Evolutionary conservation across 2,113 vertebrate genomes (phyloP), one percentile per base, ranked within the genome.

Genomic region (Oreamnos americanus): DNA sequence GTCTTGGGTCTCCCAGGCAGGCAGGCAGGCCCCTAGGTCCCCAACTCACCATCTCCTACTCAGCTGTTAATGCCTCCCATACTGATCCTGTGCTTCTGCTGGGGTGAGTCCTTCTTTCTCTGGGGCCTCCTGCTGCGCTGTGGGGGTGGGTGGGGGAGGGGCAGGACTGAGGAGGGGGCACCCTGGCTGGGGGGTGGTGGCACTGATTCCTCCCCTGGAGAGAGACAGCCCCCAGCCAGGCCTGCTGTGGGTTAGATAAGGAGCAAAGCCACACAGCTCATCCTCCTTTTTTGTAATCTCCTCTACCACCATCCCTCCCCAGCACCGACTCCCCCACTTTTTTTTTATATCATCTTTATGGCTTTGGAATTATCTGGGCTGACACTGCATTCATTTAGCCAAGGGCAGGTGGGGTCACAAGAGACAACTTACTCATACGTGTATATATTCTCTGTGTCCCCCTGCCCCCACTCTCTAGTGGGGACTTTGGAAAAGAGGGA

Each of bases 321-420:
- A 1, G 45, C 47, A 1, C 84, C 2, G 3, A 43, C 79, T 30
- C 89, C 87, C 84, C 83, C 86, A 43, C 83, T 89, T 43, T 89
- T 94, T 98, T 96, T 96, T 98, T 74, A 98, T 98, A 98, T 98
- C 98, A 98, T 99, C 98, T 98, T 99, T 98, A 99, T 98, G 98
- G 98, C 98, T 99, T 98, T 98, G 96, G 98, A 98, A 98, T 99
- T 98, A 99, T 99, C 99, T 99, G 97, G 98, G 96, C 98, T 98
- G 99, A 98, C 98, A 98, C 98, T 97, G 98, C 98, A 98, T 98
- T 99, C 98, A 98, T 98, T 99, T 98, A 98, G 98, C 98, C 95
- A 97, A 99, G 98, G 99, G 99, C 98, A 98, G 98, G 98, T 98
- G 98, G 98, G 98, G 98, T 99, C 97, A 47, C 85, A 7, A 51